Conservation (phyloP, 30 jellyfish, hydroid and myxozoan genomes). For the Aurelia sp. region DNA sequence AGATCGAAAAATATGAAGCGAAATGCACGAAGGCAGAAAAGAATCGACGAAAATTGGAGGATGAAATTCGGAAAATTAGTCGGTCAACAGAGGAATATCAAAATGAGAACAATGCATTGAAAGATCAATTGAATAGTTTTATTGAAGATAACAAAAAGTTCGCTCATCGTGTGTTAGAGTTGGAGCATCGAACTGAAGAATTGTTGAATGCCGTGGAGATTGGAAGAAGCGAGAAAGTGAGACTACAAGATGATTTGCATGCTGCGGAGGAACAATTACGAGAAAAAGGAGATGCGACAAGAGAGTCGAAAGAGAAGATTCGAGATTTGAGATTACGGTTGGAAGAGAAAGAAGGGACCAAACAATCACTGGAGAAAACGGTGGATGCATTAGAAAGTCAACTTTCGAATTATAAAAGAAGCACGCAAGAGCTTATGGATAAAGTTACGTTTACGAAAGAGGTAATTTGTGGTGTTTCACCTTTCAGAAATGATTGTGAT, state of each 20-base stretch:
- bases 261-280: constrained; percentile 48
- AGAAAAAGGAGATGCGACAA: constrained; percentile 20
- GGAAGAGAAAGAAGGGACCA: constrained; percentile 50
- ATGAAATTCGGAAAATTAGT: constrained; percentile 36
- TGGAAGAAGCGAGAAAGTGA: constrained; percentile 52
- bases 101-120: constrained; percentile 56
- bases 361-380: constrained; percentile 52
- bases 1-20: constrained; percentile 65
- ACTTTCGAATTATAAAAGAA: constrained; percentile 47
- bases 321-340: constrained; percentile 48
- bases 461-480: constrained; percentile 1
- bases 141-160: constrained; percentile 84
- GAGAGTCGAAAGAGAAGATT: background rate
- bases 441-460: constrained; percentile 59
- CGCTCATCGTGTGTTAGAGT: constrained; percentile 82
- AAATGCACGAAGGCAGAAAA: constrained; percentile 53
- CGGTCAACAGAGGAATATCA: constrained; percentile 35
- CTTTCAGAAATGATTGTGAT: no score
- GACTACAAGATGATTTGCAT: constrained; percentile 55
- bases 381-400: constrained; percentile 58
- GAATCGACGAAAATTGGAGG: constrained; percentile 57
- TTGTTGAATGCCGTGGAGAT: constrained; percentile 60
- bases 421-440: constrained; percentile 64
- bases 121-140: constrained; percentile 70
- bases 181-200: constrained; percentile 78